Evolutionary conservation across 2,113 vertebrate species (phyloP).

Genomic region (Hydrochoerus hydrochaeris): DNA sequence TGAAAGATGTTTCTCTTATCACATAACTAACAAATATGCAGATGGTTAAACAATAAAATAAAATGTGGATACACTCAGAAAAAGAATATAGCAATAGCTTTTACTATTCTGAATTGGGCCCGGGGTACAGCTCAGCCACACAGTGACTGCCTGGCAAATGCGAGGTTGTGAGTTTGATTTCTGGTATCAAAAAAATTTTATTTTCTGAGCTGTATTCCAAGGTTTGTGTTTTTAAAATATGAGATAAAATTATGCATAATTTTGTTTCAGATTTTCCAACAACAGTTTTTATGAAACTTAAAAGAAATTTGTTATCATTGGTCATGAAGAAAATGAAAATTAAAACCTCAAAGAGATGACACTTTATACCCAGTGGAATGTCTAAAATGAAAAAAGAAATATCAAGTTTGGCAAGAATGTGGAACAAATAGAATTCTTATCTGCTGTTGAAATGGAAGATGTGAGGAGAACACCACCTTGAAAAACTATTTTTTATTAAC

Average conservation of each 20-base stretch:
- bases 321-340: not conserved
- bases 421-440: not conserved
- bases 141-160: too few species aligned
- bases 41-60: not conserved
- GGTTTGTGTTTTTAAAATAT: not conserved
- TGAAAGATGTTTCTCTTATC: not conserved
- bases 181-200: too few species aligned
- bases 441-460: not conserved
- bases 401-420: not conserved
- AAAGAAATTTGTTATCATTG: not conserved
- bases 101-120: not conserved
- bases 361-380: not conserved
- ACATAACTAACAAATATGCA: not conserved
- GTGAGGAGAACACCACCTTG: not conserved
- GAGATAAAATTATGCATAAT: not conserved
- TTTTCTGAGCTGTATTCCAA: not conserved
- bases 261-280: constrained; percentile 43
- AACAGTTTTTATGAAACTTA: constrained; percentile 12
- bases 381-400: not conserved
- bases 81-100: not conserved
- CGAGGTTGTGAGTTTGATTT: too few species aligned
- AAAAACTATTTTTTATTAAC: not conserved
- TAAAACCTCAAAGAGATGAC: not conserved
- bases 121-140: too few species aligned
- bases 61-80: not conserved